A percentile compares a stretch with the other conserved stretches of the same genome.
phyloP scores from a whole-genome alignment of 2,888 invertebrate species.

The Tillus elongatus region DNA sequence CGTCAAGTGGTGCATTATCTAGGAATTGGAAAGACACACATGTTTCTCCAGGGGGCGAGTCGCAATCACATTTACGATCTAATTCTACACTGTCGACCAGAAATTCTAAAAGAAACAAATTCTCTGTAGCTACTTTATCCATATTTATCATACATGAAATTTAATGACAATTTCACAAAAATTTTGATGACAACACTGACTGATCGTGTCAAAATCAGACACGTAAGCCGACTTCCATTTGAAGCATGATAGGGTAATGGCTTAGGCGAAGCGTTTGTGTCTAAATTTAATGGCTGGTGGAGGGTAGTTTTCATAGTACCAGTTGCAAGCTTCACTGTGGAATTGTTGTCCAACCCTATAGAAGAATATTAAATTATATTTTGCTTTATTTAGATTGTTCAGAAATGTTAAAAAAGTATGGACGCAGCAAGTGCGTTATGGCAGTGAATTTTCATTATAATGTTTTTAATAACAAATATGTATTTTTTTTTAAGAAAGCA shows the following conservation, averaged over 20 bases:
- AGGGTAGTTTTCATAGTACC: constrained; percentile 50
- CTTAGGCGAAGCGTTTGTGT: constrained; percentile 23
- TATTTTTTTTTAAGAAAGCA: too few species aligned
- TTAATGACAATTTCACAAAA: constrained; percentile 16
- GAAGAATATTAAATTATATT: constrained; percentile 17
- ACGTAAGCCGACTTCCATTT: constrained; percentile 12
- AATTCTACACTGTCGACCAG: constrained; percentile 47
- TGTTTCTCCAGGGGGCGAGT: constrained; percentile 43
- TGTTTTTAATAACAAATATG: too few species aligned
- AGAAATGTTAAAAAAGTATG: background rate
- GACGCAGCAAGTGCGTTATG: too few species aligned
- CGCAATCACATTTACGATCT: constrained; percentile 29
- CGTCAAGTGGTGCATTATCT: constrained; percentile 49
- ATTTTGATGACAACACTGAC: constrained; percentile 16
- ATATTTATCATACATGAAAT: constrained; percentile 24
- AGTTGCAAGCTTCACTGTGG: constrained; percentile 48
- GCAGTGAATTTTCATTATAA: too few species aligned
- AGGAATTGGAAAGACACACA: constrained; percentile 54
- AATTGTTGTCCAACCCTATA: constrained; percentile 48
- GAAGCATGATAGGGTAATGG: constrained; percentile 10
- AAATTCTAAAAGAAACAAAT: constrained; percentile 56
- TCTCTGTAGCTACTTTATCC: constrained; percentile 46
- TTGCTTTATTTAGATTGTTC: background rate
- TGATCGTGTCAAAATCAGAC: constrained; percentile 9
- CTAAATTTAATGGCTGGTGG: constrained; percentile 37